Conservation (phyloP, 1,140 invertebrate species). For the Drosophila nasuta region DNA sequence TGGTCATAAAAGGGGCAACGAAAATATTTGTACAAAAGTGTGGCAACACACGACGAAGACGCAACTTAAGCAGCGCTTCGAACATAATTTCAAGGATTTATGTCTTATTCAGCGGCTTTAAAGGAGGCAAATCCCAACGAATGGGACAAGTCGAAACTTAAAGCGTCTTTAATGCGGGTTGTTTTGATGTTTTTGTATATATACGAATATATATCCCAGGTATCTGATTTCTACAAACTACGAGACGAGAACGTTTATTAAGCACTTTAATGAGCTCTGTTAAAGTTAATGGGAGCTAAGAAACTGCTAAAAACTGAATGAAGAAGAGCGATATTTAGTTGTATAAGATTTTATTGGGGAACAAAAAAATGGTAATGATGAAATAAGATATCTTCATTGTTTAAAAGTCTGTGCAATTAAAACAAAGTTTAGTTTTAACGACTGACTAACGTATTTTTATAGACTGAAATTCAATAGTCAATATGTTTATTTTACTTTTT, state of each 20-base stretch:
- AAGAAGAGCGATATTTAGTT: background rate
- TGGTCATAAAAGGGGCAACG: slow-evolving; percentile 31
- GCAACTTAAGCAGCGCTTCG: slow-evolving; percentile 35
- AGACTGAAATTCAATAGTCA: too few relatives aligned
- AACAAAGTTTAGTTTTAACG: too few relatives aligned
- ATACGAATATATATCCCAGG: background rate
- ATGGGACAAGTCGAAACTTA: slow-evolving; percentile 26
- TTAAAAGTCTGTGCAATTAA: too few relatives aligned
- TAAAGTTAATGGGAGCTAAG: background rate
- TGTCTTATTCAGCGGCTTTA: slow-evolving; percentile 63
- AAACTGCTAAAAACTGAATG: background rate
- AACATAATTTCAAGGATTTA: slow-evolving; percentile 70
- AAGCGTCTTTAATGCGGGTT: slow-evolving; percentile 36
- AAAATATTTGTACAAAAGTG: slow-evolving; percentile 57
- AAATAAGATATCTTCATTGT: too few relatives aligned
- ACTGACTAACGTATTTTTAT: too few relatives aligned
- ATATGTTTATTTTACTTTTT: too few relatives aligned
- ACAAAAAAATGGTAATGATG: background rate
- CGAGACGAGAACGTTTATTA: background rate
- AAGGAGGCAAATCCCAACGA: slow-evolving; percentile 37
- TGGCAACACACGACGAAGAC: slow-evolving; percentile 39
- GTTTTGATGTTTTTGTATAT: slow-evolving; percentile 46
- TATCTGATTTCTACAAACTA: background rate
- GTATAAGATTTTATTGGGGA: background rate
- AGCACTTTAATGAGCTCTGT: slow-evolving; percentile 29